Evolutionary conservation across 1,140 invertebrate species (phyloP), one percentile per base, ranked within the genome.

Genomic region (Ostrea denselamellosa): DNA sequence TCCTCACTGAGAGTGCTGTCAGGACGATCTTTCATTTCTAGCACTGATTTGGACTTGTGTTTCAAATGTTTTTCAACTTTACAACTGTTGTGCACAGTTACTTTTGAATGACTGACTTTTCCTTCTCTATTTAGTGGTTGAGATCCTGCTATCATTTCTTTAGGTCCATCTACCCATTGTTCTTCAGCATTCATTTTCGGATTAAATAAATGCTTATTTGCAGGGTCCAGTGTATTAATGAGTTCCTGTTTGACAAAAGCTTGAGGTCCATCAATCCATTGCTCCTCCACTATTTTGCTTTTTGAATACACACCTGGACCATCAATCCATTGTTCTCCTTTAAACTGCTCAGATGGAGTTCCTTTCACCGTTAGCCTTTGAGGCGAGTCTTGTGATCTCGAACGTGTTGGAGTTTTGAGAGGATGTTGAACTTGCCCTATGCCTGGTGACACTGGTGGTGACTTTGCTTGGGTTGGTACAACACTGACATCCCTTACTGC

Each of bases 101-200:
- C 65, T 86, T 89, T 90, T 51, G 54, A n/a, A 65, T 87, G 81
- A 51, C 53, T 83, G 44, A 19, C 56, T 52, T 87, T 87, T 34
- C 56, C 65, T 9, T 62, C 56, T 65, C 65, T 58, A 19, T 87
- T 62, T 77, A 10, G 68, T 19, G 22, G 65, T 44, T 77, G 44
- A 54, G 85, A 86, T 25, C 58, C 86, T 17, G 87, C 56, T 28
- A 92, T 88, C 93, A 94, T 94, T 88, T 93, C 93, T 77, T 86
- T 90, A 2, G 98, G 98, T 0, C 98, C 98, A 94, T 99, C 98
- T 81, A 99, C 97, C 98, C 98, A 99, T 0, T 97, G 98, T 95
- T 98, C 98, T 83, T 95, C 97, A 96, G 93, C 97, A 97, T 91
- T 97, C 96, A 91, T 98, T 96, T 91, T 93, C 17, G 91, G 90